Evolutionary conservation across 2,888 invertebrate genomes (phyloP), one percentile per base, ranked within the genome.

Genomic region (Drosophila limbata): DNA sequence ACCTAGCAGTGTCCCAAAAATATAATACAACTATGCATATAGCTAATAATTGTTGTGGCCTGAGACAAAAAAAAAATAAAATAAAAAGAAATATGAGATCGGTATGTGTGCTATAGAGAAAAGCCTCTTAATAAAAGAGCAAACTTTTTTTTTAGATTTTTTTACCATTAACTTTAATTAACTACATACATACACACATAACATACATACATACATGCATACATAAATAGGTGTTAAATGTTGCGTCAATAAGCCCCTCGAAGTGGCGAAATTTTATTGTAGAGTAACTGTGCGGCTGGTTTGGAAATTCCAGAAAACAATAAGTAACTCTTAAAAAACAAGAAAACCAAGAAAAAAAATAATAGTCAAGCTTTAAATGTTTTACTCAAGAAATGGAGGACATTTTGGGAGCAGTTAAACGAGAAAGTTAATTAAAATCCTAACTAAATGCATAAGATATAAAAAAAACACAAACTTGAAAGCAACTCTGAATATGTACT

Each of bases 331-430:
- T 21, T 31, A 52, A 53, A 39, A 64, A 62, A 47, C 35, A 61
- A 47, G 1, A 48, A 48, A 50, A 48, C 56, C 10, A 25, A 25
- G 44, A 56, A 52, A 37, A 53, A n/a, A 17, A 40, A 59, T 64
- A 64, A 84, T 84, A 84, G 79, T 75, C 73, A 88, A 79, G 84
- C 84, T 88, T 85, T 85, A 88, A 85, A 78, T 85, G 88, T 85
- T 85, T 84, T 86, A 82, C 74, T 73, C 77, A 10, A 48, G 48
- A 40, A 19, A 47, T 61, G 44, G 40, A 47, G 37, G 37, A 42
- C 8, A 45, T 37, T 53, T 60, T 62, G 19, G 59, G 31, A 47
- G 44, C 40, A 69, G 17, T 59, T 56, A 19, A 21, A 51, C 47
- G 47, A 59, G n/a, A 31, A 37, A 73, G 33, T 65, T 73, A 72